phyloP scores from a whole-genome alignment of 2,797 vertebrate genomes.

The Ficedula albicollis region DNA sequence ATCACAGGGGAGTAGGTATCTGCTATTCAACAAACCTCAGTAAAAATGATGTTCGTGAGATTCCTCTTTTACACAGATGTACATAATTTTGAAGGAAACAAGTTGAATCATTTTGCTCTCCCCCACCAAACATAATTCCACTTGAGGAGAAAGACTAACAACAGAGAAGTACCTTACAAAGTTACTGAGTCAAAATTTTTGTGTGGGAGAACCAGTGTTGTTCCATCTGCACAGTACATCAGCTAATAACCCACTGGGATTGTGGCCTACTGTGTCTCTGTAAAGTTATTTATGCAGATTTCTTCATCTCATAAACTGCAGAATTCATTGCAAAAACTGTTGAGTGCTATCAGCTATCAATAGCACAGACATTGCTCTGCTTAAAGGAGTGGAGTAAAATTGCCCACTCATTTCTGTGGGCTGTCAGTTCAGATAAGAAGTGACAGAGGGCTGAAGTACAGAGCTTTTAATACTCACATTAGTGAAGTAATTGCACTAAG shows the following conservation, averaged over 20 bases:
- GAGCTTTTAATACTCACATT: conserved; percentile 33
- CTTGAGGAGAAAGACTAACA: neutral
- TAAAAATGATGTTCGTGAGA: neutral
- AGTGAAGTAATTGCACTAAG: neutral
- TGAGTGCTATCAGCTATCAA: conserved; percentile 37
- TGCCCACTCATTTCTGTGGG: conserved; percentile 66
- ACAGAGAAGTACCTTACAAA: neutral
- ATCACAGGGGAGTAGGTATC: neutral
- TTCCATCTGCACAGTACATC: neutral
- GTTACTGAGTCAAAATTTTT: conserved; percentile 20
- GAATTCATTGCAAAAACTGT: conserved; percentile 45
- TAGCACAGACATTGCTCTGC: conserved; percentile 49
- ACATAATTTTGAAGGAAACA: neutral
- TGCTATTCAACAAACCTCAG: neutral
- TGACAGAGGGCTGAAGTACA: conserved; percentile 25
- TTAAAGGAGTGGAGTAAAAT: conserved; percentile 36
- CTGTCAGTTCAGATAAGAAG: conserved; percentile 50
- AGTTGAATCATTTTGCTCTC: neutral
- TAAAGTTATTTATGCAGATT: conserved; percentile 36
- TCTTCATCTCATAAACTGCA: neutral
- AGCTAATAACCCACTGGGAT: conserved; percentile 32
- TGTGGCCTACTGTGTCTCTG: conserved; percentile 20
- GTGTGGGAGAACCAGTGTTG: conserved; percentile 1
- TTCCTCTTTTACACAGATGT: neutral
- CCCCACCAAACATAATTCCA: neutral